Base-by-base conservation (phyloP, 2,113 vertebrate species). In the Elanoides forficatus region DNA sequence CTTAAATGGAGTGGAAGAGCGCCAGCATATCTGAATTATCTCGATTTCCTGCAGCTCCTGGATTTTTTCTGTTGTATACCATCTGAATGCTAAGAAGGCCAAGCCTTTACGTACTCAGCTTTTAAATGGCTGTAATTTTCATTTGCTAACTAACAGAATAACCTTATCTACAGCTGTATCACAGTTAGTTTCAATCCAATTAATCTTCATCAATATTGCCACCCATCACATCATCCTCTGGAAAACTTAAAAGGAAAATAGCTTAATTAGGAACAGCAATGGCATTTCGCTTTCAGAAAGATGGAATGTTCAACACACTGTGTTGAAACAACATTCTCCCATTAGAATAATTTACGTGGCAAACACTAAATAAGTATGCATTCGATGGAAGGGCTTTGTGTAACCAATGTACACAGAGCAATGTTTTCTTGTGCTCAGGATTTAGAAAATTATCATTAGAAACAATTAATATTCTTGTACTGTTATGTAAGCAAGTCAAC, bases 141-240 rank as follows among this genome's bases (percentile, higher is more conserved):
- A 88, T 85, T 78, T 88, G 14, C 79, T 85, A 91, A 90, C 88
- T 67, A 86, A 43, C 25, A 93, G 65, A 95, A 93, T 95, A 95
- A 91, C 75, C 93, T 96, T 96, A 90, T 93, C 90, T 94, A 50
- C 85, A 91, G 66, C 56, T 91, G 62, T 89, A 84, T 96, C 38
- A 0, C 38, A 72, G 55, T 80, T 88, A 88, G 59, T 90, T 97
- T 96, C 86, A 90, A 42, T 95, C 74, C 71, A 97, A 97, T 97
- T 97, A 96, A 97, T 97, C 95, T 96, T 95, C 95, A 95, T 97
- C 93, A 97, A 13, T 93, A 95, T 67, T 94, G n/a, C 67, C 84
- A 96, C 76, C 63, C 94, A 93, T 96, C 90, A 86, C 88, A 95
- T 87, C 87, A 95, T 95, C 62, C 63, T 92, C 78, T 94, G 94